phyloP scores from a whole-genome alignment of 2,888 invertebrate genomes.

The Lordiphosa fenestrarum region DNA sequence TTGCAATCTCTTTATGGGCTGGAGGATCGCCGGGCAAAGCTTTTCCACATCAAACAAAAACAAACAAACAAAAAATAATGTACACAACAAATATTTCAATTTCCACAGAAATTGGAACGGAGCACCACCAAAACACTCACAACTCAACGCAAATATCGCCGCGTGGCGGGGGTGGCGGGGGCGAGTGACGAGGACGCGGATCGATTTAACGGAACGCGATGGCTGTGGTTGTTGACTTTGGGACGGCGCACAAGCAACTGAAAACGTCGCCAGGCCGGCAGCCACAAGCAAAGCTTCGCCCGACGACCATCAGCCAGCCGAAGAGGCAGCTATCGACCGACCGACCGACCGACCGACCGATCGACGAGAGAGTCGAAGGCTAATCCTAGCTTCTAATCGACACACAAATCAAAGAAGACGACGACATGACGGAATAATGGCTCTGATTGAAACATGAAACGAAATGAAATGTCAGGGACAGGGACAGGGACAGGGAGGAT shows the following conservation, averaged over 20 bases:
- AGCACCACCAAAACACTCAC: slow-evolving; percentile 1
- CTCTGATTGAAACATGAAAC: slow-evolving; percentile 67
- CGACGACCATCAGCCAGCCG: slow-evolving; percentile 14
- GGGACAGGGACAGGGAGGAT: slow-evolving; percentile 19
- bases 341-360: slow-evolving; percentile 14
- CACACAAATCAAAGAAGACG: slow-evolving; percentile 27
- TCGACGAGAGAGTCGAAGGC: slow-evolving; percentile 4
- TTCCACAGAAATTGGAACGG: slow-evolving; percentile 3
- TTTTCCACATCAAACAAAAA: slow-evolving; percentile 12
- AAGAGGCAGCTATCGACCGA: slow-evolving; percentile 27
- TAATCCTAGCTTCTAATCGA: slow-evolving; percentile 16
- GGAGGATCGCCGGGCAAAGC: slow-evolving; percentile 9
- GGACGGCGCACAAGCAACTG: slow-evolving; percentile 69
- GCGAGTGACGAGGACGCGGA: neutral
- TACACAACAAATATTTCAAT: slow-evolving; percentile 4
- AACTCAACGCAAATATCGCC: neutral
- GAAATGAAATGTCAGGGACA: slow-evolving; percentile 35
- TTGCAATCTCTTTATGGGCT: too few species aligned
- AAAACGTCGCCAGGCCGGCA: slow-evolving; percentile 39
- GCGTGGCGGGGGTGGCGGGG: neutral
- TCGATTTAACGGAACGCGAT: slow-evolving; percentile 10
- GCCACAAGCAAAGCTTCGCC: slow-evolving; percentile 57
- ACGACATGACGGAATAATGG: slow-evolving; percentile 69
- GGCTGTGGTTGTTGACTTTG: slow-evolving; percentile 64
- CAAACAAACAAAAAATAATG: slow-evolving; percentile 2